Conservation (phyloP, 2,888 invertebrate species). For the Mesorhabditis spiculigera region DNA sequence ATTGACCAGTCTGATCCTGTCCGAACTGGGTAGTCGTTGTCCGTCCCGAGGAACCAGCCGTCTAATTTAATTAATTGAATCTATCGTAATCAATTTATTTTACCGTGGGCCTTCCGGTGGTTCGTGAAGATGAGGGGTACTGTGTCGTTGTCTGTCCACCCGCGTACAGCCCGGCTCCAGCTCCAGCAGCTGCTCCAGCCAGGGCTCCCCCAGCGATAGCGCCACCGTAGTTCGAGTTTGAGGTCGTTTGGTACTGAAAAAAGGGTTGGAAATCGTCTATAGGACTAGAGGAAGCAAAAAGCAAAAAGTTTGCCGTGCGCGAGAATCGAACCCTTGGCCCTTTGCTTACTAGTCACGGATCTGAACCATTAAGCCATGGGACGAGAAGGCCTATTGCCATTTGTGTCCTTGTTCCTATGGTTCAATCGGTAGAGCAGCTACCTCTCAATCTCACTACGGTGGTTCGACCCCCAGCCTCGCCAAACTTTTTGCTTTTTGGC, state of each 20-base stretch:
- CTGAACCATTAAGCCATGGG: too few relatives aligned
- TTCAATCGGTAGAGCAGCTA: too few relatives aligned
- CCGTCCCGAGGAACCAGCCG: not conserved
- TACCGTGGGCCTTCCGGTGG: not conserved
- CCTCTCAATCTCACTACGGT: too few relatives aligned
- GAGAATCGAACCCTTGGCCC: not conserved
- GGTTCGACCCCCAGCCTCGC: too few relatives aligned
- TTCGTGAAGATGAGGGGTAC: not conserved
- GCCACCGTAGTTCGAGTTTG: not conserved
- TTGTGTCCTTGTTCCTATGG: too few relatives aligned
- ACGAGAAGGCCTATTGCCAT: too few relatives aligned
- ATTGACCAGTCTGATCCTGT: not conserved
- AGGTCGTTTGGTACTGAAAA: constrained; percentile 2
- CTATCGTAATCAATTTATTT: not conserved
- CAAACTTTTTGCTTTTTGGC: too few relatives aligned
- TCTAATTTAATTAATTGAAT: not conserved
- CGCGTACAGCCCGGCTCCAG: not conserved
- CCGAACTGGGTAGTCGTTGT: not conserved
- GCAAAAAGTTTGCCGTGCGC: not conserved
- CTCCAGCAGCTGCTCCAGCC: not conserved
- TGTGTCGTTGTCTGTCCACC: not conserved
- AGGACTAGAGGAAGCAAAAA: not conserved
- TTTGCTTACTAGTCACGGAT: too few relatives aligned
- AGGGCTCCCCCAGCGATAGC: not conserved
- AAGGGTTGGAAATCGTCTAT: not conserved